phyloP scores from a whole-genome alignment of 2,113 vertebrate genomes.

The Callithrix jacchus region DNA sequence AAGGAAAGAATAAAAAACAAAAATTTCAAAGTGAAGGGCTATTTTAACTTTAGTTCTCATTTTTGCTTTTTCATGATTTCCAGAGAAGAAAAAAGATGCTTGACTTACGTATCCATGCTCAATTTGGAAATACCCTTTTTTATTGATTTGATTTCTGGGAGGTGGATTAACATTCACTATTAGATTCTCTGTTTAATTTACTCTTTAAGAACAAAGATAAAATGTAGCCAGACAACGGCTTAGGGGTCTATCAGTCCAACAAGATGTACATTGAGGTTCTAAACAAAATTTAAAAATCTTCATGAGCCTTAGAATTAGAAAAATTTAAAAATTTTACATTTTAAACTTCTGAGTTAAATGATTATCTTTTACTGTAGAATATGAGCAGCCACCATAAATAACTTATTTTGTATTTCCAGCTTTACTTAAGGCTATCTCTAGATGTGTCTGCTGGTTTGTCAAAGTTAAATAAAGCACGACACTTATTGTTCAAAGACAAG shows the following conservation, averaged over 20 bases:
- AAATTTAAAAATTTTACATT: not conserved
- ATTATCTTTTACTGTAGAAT: not conserved
- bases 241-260: not conserved
- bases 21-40: not conserved
- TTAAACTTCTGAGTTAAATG: not conserved
- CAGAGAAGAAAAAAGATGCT: not conserved
- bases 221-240: not conserved
- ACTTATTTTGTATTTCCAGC: not conserved
- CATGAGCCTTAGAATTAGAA: not conserved
- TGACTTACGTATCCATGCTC: not conserved
- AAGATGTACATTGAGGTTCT: not conserved
- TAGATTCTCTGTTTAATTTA: not conserved
- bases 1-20: not conserved
- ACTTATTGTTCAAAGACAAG: not conserved
- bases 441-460: not conserved
- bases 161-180: not conserved
- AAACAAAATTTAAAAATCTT: not conserved
- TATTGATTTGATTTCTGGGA: constrained; percentile 14
- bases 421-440: not conserved
- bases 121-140: constrained; percentile 9
- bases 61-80: not conserved
- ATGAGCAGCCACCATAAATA: not conserved
- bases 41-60: constrained; percentile 23
- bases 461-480: not conserved
- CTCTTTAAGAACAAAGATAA: not conserved